Conservation (phyloP, 2,888 invertebrate genomes). For the Pegoplata infirma region DNA sequence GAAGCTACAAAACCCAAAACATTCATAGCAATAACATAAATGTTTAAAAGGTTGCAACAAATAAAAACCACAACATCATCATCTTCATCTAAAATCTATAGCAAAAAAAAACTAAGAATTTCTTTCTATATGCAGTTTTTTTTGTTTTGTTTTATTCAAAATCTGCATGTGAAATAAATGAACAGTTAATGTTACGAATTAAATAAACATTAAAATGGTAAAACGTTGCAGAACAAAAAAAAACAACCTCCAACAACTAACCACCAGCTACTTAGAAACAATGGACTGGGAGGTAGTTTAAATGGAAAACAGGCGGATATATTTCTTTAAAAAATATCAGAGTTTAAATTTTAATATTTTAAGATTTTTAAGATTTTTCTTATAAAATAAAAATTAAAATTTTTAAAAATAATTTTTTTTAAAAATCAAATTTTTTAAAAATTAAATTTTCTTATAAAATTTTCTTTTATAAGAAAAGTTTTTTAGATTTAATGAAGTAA, state of each 20-base stretch:
- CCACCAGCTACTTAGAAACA: background rate
- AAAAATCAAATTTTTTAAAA: too few relatives aligned
- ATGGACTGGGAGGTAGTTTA: background rate
- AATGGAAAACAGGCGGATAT: too few relatives aligned
- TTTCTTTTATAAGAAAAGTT: too few relatives aligned
- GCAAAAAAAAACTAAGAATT: conserved; percentile 32
- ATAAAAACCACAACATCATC: conserved; percentile 29
- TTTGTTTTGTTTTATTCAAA: conserved; percentile 4
- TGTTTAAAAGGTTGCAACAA: conserved; percentile 11
- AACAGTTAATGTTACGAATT: conserved; percentile 65
- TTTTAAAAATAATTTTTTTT: too few relatives aligned
- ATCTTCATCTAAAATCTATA: conserved; percentile 23
- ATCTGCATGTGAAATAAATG: conserved; percentile 63
- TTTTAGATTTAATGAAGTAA: too few relatives aligned
- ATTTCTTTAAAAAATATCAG: too few relatives aligned
- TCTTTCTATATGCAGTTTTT: conserved; percentile 7
- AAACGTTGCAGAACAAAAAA: conserved; percentile 4
- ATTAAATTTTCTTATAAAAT: too few relatives aligned
- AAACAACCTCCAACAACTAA: conserved; percentile 10
- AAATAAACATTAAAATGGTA: conserved; percentile 65
- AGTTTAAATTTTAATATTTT: too few relatives aligned
- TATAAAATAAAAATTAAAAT: too few relatives aligned
- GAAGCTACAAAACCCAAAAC: conserved; percentile 32
- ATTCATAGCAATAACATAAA: conserved; percentile 27
- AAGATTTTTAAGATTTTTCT: too few relatives aligned